Evolutionary conservation across 2,113 vertebrate species (phyloP).

Genomic region (Thermophis baileyi): DNA sequence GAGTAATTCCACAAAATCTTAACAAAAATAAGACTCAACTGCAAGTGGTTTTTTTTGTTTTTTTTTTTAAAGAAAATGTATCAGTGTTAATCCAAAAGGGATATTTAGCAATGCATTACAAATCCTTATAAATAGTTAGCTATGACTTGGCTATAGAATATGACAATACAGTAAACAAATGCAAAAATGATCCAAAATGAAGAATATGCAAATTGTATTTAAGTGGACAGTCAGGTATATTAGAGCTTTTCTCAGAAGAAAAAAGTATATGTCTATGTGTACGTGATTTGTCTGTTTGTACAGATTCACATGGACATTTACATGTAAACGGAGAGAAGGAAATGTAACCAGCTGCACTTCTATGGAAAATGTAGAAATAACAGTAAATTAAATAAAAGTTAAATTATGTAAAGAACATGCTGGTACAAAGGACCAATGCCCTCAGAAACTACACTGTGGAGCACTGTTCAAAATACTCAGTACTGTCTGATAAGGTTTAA

Average conservation of each 20-base stretch:
- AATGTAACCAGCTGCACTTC: neutral
- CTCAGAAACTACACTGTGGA: neutral
- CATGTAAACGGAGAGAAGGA: neutral
- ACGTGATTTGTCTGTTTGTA: neutral
- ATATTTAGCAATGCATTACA: neutral
- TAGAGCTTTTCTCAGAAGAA: constrained; percentile 57
- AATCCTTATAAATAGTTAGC: neutral
- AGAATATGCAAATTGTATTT: neutral
- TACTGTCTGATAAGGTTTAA: neutral
- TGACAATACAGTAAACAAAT: neutral
- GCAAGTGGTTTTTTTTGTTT: neutral
- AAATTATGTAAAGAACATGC: neutral
- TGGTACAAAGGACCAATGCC: neutral
- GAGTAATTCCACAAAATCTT: neutral
- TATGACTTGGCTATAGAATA: neutral
- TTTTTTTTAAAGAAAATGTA: neutral
- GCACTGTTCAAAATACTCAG: neutral
- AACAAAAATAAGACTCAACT: neutral
- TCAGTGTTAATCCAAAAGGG: neutral
- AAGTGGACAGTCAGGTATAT: neutral
- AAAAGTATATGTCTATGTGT: neutral
- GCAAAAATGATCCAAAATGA: neutral
- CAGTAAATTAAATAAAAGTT: neutral
- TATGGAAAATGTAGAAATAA: neutral
- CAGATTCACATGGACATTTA: neutral